These are phyloP conservation scores for Aporophyla nigra DNA, from an alignment of 2,888 invertebrate genomes.

Conservation along the genomic window DNA sequence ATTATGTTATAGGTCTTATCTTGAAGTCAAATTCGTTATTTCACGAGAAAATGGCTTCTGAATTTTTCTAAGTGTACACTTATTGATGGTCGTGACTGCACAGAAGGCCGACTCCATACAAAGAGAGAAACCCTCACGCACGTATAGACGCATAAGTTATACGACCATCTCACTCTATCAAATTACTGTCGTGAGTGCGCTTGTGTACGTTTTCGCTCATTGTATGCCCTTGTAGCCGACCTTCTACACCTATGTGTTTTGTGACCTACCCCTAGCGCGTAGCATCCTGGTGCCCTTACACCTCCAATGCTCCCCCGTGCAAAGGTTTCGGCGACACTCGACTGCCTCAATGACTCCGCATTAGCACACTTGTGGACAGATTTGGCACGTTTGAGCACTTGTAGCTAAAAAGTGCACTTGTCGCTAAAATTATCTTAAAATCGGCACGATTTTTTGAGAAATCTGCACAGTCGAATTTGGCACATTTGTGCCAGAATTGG, in stretches of 20 bases:
- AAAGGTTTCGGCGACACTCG: conserved; percentile 56
- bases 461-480: conserved; percentile 40
- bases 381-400: conserved; percentile 51
- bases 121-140: neutral
- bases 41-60: neutral
- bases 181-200: neutral
- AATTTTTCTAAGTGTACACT: neutral
- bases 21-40: neutral
- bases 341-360: conserved; percentile 42
- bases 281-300: conserved; percentile 53
- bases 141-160: conserved; percentile 3
- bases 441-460: conserved; percentile 40
- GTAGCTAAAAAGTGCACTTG: conserved; percentile 55
- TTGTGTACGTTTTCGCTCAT: neutral
- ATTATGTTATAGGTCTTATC: neutral
- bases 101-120: neutral
- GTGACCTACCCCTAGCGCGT: conserved; percentile 43
- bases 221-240: neutral
- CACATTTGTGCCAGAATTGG: conserved; percentile 36
- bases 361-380: conserved; percentile 48
- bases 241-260: conserved; percentile 20
- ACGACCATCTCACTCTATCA: neutral
- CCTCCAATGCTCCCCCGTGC: conserved; percentile 44
- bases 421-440: conserved; percentile 26
- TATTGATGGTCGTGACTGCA: conserved; percentile 14